These are phyloP conservation scores for Oscheius onirici DNA, from an alignment of 2,888 invertebrate species.

Conservation along the genomic window DNA sequence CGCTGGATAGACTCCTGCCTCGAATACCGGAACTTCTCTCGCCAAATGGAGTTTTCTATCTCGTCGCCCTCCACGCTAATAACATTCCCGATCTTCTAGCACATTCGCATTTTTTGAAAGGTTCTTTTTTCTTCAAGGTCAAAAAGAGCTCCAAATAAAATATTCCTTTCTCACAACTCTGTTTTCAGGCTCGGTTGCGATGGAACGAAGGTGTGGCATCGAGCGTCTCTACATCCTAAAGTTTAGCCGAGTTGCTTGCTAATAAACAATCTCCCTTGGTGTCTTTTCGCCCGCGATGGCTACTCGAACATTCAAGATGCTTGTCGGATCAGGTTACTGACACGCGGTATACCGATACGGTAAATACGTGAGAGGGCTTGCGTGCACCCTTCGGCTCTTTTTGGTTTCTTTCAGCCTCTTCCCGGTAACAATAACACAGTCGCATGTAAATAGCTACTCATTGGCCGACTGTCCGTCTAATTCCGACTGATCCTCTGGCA, in stretches of 20 bases:
- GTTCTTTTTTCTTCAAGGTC: conserved; percentile 7
- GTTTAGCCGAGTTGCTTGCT: conserved; percentile 72
- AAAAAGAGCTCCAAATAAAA: background rate
- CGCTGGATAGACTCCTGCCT: conserved; percentile 80
- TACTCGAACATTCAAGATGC: conserved; percentile 28
- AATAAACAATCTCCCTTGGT: background rate
- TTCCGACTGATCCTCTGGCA: conserved; percentile 27
- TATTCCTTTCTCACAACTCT: background rate
- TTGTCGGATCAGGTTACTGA: conserved; percentile 29
- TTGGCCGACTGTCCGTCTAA: background rate
- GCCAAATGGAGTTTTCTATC: conserved; percentile 79
- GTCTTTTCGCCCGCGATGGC: background rate
- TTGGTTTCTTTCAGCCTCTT: background rate
- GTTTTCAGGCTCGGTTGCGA: conserved; percentile 76
- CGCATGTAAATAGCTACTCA: conserved; percentile 17
- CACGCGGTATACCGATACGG: conserved; percentile 16
- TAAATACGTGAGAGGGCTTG: conserved; percentile 9
- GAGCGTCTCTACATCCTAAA: conserved; percentile 87
- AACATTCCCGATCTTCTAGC: conserved; percentile 76
- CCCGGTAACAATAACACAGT: background rate
- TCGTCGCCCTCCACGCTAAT: conserved; percentile 89
- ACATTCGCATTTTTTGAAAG: conserved; percentile 44
- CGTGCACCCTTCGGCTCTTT: background rate
- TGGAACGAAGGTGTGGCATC: conserved; percentile 83
- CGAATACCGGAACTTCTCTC: conserved; percentile 43